These are phyloP conservation scores for Polia nebulosa DNA, from an alignment of 2,888 invertebrate genomes.

Conservation along the genomic window DNA sequence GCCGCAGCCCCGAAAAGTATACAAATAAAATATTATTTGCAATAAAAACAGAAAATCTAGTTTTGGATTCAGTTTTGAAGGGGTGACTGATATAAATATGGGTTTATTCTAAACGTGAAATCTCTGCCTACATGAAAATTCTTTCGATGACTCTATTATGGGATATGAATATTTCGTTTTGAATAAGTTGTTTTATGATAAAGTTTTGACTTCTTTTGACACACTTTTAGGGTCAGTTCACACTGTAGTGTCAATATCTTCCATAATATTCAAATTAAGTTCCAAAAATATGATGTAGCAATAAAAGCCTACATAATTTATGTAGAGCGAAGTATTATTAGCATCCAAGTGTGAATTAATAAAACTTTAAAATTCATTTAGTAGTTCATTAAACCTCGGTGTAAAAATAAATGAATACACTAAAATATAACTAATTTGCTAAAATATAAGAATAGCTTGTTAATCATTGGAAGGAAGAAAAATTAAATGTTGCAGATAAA, in stretches of 20 bases:
- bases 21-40: slow-evolving; percentile 46
- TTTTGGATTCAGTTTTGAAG: slow-evolving; percentile 14
- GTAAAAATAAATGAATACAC: neutral
- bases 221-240: slow-evolving; percentile 19
- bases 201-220: slow-evolving; percentile 17
- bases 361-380: neutral
- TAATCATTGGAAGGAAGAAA: no score
- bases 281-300: slow-evolving; percentile 16
- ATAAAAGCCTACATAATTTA: slow-evolving; percentile 34
- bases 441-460: neutral
- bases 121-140: neutral
- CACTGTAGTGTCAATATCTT: slow-evolving; percentile 30
- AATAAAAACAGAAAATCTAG: slow-evolving; percentile 23
- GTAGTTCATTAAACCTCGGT: neutral
- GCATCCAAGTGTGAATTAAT: slow-evolving; percentile 27
- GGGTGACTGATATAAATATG: slow-evolving; percentile 32
- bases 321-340: slow-evolving; percentile 34
- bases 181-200: slow-evolving; percentile 14
- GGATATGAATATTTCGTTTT: slow-evolving; percentile 20
- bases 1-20: slow-evolving; percentile 23
- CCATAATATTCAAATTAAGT: slow-evolving; percentile 27
- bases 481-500: no score
- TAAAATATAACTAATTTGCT: neutral
- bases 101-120: slow-evolving; percentile 46
- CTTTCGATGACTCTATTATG: slow-evolving; percentile 2